A percentile compares a stretch with the other conserved stretches of the same genome.
These are phyloP conservation scores for Manis crassicaudata DNA, from an alignment of 2,797 vertebrate genomes.

Conservation along the genomic window DNA sequence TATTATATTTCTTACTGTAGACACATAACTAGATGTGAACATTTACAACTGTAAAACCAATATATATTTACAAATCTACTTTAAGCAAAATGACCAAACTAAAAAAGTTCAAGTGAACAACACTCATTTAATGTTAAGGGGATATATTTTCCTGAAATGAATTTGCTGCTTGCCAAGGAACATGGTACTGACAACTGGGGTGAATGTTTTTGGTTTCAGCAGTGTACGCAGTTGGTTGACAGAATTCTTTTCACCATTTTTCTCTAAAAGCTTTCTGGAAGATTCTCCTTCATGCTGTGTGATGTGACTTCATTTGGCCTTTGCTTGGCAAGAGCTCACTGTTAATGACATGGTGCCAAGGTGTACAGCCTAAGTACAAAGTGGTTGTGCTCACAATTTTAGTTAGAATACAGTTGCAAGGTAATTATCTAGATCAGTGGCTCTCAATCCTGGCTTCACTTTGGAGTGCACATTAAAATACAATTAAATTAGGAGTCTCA, in stretches of 20 bases:
- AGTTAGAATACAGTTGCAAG: neutral
- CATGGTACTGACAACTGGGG: neutral
- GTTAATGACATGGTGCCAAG: neutral
- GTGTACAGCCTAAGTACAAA: neutral
- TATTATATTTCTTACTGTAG: slow-evolving; percentile 18
- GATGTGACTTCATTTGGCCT: slow-evolving; percentile 6
- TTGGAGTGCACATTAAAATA: slow-evolving; percentile 13
- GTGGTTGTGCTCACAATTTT: neutral
- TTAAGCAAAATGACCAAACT: slow-evolving; percentile 10
- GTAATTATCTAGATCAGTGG: neutral
- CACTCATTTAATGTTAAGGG: neutral
- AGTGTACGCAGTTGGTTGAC: neutral
- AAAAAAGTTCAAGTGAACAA: slow-evolving; percentile 2
- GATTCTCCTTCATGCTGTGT: neutral
- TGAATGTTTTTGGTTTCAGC: neutral
- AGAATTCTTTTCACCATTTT: neutral
- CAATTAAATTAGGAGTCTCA: slow-evolving; percentile 6
- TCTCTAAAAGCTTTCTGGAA: neutral
- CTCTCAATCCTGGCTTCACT: neutral
- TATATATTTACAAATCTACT: neutral
- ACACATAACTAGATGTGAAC: neutral
- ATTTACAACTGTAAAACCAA: slow-evolving; percentile 36
- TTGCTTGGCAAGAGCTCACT: neutral
- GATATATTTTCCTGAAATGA: slow-evolving; percentile 49
- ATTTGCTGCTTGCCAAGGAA: neutral